These are phyloP conservation scores for Rhinella marina DNA, from an alignment of 2,797 vertebrate species.

Conservation along the genomic window DNA sequence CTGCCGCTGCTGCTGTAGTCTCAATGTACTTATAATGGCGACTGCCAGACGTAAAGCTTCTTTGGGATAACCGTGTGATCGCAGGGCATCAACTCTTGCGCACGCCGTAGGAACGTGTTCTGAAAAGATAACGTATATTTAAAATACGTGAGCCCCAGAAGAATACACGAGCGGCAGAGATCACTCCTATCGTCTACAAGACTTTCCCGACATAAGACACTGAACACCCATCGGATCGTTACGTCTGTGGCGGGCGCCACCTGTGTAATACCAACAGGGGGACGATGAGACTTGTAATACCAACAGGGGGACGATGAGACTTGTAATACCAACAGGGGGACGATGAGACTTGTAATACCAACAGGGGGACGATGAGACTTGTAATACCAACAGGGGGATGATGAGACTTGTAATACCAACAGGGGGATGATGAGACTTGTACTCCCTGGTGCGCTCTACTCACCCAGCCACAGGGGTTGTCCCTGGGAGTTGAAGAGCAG, in stretches of 20 bases:
- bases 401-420: not conserved
- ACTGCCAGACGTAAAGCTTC: conserved; percentile 94
- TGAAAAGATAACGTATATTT: conserved; percentile 67
- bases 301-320: too few relatives aligned
- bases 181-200: not conserved
- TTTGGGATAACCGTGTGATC: conserved; percentile 96
- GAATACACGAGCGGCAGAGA: not conserved
- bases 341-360: not conserved
- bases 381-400: not conserved
- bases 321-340: too few relatives aligned
- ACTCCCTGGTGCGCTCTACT: conserved; percentile 69
- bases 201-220: too few relatives aligned
- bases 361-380: too few relatives aligned
- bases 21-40: conserved; percentile 96
- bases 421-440: too few relatives aligned
- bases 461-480: conserved; percentile 94
- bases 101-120: conserved; percentile 97
- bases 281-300: not conserved
- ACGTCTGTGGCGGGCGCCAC: too few relatives aligned
- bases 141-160: not conserved
- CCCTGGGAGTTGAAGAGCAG: conserved; percentile 95
- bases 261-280: not conserved
- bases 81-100: conserved; percentile 93
- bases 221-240: too few relatives aligned
- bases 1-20: conserved; percentile 93